Base-by-base conservation (phyloP, 2,888 invertebrate genomes). In the Nephrotoma flavescens region DNA sequence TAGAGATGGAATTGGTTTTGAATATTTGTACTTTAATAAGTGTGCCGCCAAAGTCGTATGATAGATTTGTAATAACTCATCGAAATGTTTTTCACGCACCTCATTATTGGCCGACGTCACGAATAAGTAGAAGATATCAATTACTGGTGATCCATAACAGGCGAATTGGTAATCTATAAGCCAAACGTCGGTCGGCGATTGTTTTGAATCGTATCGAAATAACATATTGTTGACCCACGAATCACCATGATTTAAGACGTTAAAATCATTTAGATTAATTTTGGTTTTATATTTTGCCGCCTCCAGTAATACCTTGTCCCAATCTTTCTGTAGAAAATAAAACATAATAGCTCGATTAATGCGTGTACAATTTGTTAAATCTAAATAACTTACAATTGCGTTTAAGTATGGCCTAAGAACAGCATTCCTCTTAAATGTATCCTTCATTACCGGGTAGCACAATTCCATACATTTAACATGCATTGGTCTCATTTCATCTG, bases 181-280 rank as follows among this genome's bases (percentile, higher is more conserved):
- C 52, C 52, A 52, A 52, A 52, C 7, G 15, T 52, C 52, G 52
- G 52, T 6, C 2, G 52, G 52, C 15, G 6, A 15, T 6, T 52
- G 1, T 15, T 52, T 6, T 3, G 89, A 88, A 15, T 52, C 15
- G 52, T 52, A 52, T n/a, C 6, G 15, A 15, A 52, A 52, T 52
- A 52, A 15, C 52, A 52, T 52, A 52, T 52, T 52, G 15, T 52
- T 52, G 6, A 15, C 15, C 52, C 52, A 52, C 1, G 52, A 52
- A 15, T 52, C 52, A 11, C 52, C 52, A 52, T 52, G 52, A 52
- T 52, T 52, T 52, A 52, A 52, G 0, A 52, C 52, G 12, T 52
- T 52, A 52, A 52, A 52, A 6, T 52, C 52, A 6, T 52, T 7
- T 6, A 15, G 15, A 41, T 83, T 42, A 11, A 44, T 44, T n/a